Conservation (phyloP, 2,113 vertebrate genomes). For the Calidris pygmaea region DNA sequence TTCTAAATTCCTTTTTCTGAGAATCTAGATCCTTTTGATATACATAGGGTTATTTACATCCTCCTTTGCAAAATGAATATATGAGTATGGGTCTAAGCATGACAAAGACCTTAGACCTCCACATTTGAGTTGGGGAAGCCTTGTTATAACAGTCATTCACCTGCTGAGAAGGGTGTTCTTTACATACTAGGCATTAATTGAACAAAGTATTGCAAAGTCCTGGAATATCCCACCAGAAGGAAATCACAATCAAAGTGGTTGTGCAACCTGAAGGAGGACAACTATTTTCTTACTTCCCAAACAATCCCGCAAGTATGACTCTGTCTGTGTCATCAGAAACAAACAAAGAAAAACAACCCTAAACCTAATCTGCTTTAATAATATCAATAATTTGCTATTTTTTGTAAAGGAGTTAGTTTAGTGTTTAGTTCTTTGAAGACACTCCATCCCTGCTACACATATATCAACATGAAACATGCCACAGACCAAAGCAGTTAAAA, state of each 20-base stretch:
- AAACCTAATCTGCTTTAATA: neutral
- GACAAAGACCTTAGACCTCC: neutral
- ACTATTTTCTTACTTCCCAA: neutral
- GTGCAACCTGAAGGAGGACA: neutral
- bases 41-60: neutral
- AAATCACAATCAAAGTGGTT: neutral
- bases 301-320: neutral
- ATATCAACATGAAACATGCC: neutral
- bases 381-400: neutral
- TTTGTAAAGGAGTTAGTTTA: neutral
- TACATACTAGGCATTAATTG: neutral
- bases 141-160: neutral
- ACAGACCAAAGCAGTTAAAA: neutral
- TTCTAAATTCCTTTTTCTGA: neutral
- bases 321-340: neutral
- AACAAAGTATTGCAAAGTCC: neutral
- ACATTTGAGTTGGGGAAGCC: neutral
- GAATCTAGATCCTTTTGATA: neutral
- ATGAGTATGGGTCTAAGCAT: neutral
- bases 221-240: neutral
- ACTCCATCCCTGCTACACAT: neutral
- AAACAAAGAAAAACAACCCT: neutral
- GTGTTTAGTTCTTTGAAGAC: neutral
- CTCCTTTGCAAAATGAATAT: neutral
- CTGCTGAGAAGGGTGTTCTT: neutral